Evolutionary conservation across 2,113 vertebrate genomes (phyloP).

Genomic region (Alethe castanea): DNA sequence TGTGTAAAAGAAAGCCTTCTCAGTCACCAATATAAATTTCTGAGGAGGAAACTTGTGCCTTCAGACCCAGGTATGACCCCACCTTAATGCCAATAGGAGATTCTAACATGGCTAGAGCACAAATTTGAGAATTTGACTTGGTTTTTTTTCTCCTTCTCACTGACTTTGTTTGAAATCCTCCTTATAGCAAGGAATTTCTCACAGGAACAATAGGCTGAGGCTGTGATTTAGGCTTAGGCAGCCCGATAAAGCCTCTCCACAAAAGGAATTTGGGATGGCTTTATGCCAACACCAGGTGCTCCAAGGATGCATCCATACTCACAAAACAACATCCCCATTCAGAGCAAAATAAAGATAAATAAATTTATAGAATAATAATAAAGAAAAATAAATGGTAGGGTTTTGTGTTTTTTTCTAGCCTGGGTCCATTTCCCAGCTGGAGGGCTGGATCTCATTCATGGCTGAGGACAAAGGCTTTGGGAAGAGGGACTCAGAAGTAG

Average conservation of each 20-base stretch:
- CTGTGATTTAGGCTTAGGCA: neutral
- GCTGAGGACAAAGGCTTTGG: neutral
- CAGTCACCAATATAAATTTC: neutral
- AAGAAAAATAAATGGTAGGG: neutral
- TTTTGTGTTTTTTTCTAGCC: neutral
- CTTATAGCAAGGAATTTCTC: neutral
- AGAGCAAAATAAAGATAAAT: neutral
- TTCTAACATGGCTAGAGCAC: neutral
- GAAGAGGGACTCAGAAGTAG: neutral
- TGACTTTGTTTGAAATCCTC: neutral
- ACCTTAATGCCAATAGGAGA: neutral
- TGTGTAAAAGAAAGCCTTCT: neutral
- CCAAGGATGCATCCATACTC: fast-evolving
- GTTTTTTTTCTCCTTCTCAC: fast-evolving
- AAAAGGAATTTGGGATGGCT: neutral
- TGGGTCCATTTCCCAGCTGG: neutral
- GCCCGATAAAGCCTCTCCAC: fast-evolving
- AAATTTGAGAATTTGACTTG: neutral
- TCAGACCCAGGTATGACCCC: neutral
- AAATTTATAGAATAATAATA: neutral
- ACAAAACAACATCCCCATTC: neutral
- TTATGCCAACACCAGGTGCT: neutral
- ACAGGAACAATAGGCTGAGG: neutral
- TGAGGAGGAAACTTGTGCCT: neutral
- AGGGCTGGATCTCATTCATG: neutral